These are phyloP conservation scores for Pseudobourletiella spinata DNA, from an alignment of 1,140 invertebrate genomes.

Conservation along the genomic window DNA sequence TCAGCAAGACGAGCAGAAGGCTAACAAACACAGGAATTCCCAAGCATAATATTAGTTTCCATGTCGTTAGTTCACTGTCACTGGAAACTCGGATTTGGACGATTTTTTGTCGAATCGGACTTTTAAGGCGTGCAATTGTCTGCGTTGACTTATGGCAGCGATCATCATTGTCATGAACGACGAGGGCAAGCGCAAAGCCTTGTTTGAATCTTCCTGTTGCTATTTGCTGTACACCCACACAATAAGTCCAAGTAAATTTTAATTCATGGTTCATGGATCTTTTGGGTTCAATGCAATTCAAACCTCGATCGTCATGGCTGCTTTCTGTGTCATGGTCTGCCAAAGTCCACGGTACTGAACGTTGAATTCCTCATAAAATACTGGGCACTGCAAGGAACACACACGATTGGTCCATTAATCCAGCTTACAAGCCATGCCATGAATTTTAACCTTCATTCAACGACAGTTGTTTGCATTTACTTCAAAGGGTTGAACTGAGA, in stretches of 20 bases:
- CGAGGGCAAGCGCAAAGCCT: constrained; percentile 23
- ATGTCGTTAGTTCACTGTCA: constrained; percentile 8
- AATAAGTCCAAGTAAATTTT: no score
- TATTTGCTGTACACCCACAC: no score
- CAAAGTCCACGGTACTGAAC: constrained; percentile 22
- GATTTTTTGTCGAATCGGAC: not conserved
- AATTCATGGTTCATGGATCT: no score
- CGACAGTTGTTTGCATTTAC: no score
- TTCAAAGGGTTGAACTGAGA: constrained; percentile 12
- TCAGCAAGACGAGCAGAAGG: not conserved
- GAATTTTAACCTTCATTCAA: no score
- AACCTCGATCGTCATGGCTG: constrained; percentile 26
- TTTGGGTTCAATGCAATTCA: no score
- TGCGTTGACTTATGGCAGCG: constrained; percentile 1
- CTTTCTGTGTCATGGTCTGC: constrained; percentile 29
- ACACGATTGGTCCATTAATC: no score
- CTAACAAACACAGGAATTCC: constrained; percentile 19
- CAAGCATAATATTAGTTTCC: constrained; percentile 8
- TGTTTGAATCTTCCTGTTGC: constrained; percentile 8
- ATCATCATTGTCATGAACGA: constrained; percentile 14
- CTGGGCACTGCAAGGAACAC: constrained; percentile 22
- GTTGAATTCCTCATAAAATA: constrained; percentile 24
- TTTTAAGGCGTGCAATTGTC: not conserved
- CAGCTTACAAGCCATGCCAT: no score
- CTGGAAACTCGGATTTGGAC: constrained; percentile 14